These are phyloP conservation scores for Lycorma delicatula DNA, from an alignment of 1,140 invertebrate species.

Conservation along the genomic window DNA sequence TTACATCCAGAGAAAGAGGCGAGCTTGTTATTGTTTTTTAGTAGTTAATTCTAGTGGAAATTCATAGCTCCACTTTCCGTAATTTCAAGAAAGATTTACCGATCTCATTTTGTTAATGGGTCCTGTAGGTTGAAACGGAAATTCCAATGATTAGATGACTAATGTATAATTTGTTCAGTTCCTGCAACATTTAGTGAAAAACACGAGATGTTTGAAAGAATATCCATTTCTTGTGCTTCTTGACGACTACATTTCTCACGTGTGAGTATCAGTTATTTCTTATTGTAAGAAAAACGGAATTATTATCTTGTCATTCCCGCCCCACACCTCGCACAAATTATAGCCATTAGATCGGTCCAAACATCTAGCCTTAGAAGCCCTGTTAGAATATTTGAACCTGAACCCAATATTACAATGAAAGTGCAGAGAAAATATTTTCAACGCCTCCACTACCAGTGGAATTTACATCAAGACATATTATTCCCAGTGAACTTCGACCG, in stretches of 20 bases:
- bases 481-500: too few species aligned
- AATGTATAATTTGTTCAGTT: neutral
- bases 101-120: neutral
- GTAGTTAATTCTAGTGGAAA: neutral
- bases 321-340: slow-evolving; percentile 33
- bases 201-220: neutral
- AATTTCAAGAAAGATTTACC: neutral
- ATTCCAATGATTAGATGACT: neutral
- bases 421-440: too few species aligned
- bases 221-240: neutral
- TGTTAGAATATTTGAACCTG: too few species aligned
- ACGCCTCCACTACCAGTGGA: too few species aligned
- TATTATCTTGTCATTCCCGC: slow-evolving; percentile 33
- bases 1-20: slow-evolving; percentile 36
- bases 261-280: slow-evolving; percentile 27
- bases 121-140: neutral
- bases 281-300: slow-evolving; percentile 34
- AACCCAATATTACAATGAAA: too few species aligned
- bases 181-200: neutral
- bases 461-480: too few species aligned
- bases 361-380: too few species aligned
- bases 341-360: slow-evolving; percentile 40
- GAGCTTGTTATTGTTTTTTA: neutral
- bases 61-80: neutral
- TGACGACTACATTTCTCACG: slow-evolving; percentile 24